These are phyloP conservation scores for Acyrthosiphon pisum DNA, from an alignment of 1,140 invertebrate species.

Conservation along the genomic window DNA sequence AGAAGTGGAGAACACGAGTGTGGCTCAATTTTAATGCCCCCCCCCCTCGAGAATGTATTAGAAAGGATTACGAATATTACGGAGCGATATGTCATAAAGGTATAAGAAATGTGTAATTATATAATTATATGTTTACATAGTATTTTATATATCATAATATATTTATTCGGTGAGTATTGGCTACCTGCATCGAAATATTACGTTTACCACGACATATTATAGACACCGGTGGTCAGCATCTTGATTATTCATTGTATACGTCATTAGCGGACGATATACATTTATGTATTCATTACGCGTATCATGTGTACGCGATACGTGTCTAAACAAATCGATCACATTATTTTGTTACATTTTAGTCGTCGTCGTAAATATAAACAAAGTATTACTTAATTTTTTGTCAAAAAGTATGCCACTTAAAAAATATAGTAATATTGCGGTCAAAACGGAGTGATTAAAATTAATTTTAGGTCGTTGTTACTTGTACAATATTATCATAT, in stretches of 20 bases:
- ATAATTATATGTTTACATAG: not conserved
- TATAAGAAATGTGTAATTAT: not conserved
- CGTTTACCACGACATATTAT: not conserved
- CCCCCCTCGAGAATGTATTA: not conserved
- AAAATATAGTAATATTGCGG: not conserved
- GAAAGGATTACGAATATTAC: not conserved
- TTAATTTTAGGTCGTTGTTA: not conserved
- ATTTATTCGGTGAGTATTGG: not conserved
- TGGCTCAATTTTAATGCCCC: not conserved
- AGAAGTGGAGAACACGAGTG: not conserved
- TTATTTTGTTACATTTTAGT: not conserved
- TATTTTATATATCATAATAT: not conserved
- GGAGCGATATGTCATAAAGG: not conserved
- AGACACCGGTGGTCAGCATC: not conserved
- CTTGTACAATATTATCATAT: not conserved
- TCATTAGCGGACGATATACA: not conserved
- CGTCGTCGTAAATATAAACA: not conserved
- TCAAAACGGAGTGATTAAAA: not conserved
- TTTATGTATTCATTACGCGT: not conserved
- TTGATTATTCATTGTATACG: not conserved
- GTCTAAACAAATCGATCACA: not conserved
- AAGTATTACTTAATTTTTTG: not conserved
- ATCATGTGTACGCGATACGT: not conserved
- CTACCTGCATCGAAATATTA: not conserved
- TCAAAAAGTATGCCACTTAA: not conserved